Evolutionary conservation across 2,113 vertebrate genomes (phyloP).

Genomic region (Dolichotis patagonum): DNA sequence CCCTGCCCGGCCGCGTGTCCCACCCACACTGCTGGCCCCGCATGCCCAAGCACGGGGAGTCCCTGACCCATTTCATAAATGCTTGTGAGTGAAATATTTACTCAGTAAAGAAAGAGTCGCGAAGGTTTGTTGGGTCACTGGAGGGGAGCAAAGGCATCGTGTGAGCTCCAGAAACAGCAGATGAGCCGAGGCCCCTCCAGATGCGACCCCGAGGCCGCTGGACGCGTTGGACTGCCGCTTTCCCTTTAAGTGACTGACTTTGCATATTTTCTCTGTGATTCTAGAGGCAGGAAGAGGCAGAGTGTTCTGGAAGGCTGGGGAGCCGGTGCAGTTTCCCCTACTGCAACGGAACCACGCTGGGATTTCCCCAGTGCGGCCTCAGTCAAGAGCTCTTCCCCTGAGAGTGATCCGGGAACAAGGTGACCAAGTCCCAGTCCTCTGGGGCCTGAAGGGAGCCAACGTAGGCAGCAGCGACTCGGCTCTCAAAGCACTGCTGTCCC

Average conservation of each 20-base stretch:
- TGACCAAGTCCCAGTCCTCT: neutral
- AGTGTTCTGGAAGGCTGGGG: neutral
- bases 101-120: neutral
- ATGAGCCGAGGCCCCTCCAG: neutral
- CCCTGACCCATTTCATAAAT: neutral
- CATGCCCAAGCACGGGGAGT: neutral
- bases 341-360: neutral
- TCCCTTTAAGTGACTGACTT: neutral
- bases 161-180: neutral
- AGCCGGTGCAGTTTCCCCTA: neutral
- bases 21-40: neutral
- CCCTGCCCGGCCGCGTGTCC: neutral
- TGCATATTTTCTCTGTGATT: neutral
- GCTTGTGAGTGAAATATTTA: neutral
- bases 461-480: neutral
- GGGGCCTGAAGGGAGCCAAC: neutral
- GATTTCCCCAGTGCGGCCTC: neutral
- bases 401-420: neutral
- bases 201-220: too few species aligned
- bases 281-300: neutral
- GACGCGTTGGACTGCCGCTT: neutral
- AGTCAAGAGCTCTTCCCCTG: neutral
- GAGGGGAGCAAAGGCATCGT: neutral
- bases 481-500: slow-evolving; percentile 78
- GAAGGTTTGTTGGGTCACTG: neutral